Percentiles rank a stretch among this genome's conserved stretches.
phyloP scores from a whole-genome alignment of 2,113 vertebrate species.

The Arenaria interpres region DNA sequence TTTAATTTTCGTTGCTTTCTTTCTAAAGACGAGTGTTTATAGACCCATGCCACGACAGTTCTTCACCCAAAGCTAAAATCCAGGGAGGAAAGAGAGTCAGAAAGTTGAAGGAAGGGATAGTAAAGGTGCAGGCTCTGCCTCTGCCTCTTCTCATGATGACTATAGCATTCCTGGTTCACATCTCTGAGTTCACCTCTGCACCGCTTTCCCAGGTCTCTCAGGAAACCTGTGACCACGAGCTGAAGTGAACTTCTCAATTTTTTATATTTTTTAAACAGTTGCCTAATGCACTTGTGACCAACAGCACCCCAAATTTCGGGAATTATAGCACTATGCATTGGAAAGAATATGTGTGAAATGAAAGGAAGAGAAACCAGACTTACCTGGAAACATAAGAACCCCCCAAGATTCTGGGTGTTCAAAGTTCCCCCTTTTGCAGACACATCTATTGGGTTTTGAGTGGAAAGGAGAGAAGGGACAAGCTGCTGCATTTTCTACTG shows the following conservation, averaged over 20 bases:
- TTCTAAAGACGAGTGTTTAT: background rate
- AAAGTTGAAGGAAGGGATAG: background rate
- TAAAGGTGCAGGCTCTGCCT: background rate
- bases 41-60: background rate
- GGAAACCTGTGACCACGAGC: background rate
- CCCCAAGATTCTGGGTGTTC: background rate
- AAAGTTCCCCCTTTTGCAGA: background rate
- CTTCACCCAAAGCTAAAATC: background rate
- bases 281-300: background rate
- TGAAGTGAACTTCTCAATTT: background rate
- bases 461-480: background rate
- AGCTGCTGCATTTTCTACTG: background rate
- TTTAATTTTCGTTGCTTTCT: background rate
- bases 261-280: background rate
- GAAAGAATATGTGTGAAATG: background rate
- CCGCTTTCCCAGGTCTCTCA: background rate
- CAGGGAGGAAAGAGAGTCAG: background rate
- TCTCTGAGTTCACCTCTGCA: background rate
- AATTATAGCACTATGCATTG: background rate
- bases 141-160: background rate
- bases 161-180: fast-evolving
- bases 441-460: background rate
- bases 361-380: background rate
- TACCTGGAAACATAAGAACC: background rate
- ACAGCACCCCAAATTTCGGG: background rate